A percentile compares a stretch with the other conserved stretches of the same genome.
These are phyloP conservation scores for Luperina nickerlii DNA, from an alignment of 2,888 invertebrate species.

Conservation along the genomic window DNA sequence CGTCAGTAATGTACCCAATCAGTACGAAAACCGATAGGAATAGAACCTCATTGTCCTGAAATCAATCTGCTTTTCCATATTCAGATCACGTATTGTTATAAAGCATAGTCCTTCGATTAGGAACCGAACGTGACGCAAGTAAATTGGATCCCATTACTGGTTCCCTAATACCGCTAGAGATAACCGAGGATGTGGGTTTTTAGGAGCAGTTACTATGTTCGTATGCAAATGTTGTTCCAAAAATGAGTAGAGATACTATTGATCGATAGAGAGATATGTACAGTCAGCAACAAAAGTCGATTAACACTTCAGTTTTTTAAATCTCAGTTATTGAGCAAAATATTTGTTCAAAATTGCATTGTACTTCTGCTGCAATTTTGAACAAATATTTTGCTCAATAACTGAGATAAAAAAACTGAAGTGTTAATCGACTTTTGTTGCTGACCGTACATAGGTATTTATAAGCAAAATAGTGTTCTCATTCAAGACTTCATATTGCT, in stretches of 20 bases:
- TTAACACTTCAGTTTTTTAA: too few species aligned
- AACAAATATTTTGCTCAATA: too few species aligned
- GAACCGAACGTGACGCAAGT: constrained; percentile 69
- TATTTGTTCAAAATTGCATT: too few species aligned
- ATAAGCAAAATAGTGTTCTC: neutral
- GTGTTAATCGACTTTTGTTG: too few species aligned
- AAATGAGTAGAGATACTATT: neutral
- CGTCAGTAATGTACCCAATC: constrained; percentile 26
- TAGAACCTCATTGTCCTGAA: constrained; percentile 31
- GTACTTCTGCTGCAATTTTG: too few species aligned
- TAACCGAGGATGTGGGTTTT: constrained; percentile 11
- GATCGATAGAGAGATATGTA: neutral
- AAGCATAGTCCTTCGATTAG: constrained; percentile 75
- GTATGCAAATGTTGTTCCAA: constrained; percentile 18
- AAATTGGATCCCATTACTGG: constrained; percentile 69
- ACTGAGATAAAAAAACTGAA: too few species aligned
- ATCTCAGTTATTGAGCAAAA: too few species aligned
- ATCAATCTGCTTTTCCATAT: constrained; percentile 64
- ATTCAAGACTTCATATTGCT: neutral
- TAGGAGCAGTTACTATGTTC: neutral
- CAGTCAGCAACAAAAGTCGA: neutral
- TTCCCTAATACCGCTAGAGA: constrained; percentile 38
- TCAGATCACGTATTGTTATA: constrained; percentile 74
- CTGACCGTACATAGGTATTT: too few species aligned
- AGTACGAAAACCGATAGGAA: constrained; percentile 32